A percentile compares a stretch with the other conserved stretches of the same genome.
Evolutionary conservation across 2,797 vertebrate genomes (phyloP).

Genomic region (Nothura maculosa): DNA sequence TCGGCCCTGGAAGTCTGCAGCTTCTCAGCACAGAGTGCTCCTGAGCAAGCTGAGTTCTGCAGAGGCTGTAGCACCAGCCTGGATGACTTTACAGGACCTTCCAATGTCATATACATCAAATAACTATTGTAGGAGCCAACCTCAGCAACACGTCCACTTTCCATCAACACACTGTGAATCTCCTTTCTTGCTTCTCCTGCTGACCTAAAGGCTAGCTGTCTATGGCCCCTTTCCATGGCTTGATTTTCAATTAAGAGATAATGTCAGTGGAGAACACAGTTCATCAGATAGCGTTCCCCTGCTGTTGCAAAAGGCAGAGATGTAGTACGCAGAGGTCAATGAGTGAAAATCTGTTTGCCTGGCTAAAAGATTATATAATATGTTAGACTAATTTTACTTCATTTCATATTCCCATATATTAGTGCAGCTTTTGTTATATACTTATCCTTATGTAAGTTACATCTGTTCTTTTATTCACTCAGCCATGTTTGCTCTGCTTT

Average conservation of each 20-base stretch:
- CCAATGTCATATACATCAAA: slow-evolving; percentile 3
- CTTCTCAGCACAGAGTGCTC: not conserved
- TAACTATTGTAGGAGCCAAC: not conserved
- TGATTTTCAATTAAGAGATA: slow-evolving; percentile 60
- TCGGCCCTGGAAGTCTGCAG: not conserved
- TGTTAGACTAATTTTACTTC: slow-evolving; percentile 46
- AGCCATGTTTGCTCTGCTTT: slow-evolving; percentile 69
- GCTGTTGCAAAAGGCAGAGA: not conserved
- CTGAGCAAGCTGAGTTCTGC: accelerated
- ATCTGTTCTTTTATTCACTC: slow-evolving; percentile 74
- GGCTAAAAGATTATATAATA: slow-evolving; percentile 21
- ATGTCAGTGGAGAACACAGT: slow-evolving; percentile 27
- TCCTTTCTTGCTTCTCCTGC: not conserved
- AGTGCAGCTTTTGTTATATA: slow-evolving; percentile 47
- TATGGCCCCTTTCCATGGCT: slow-evolving; percentile 29
- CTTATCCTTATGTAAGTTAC: slow-evolving; percentile 71
- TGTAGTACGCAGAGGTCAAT: slow-evolving; percentile 28
- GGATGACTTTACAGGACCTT: not conserved
- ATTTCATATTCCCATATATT: slow-evolving; percentile 64
- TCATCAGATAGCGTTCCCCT: not conserved
- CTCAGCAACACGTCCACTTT: not conserved
- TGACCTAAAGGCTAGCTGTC: not conserved
- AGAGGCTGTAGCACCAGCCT: not conserved
- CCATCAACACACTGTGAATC: not conserved
- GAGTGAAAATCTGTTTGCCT: slow-evolving; percentile 9